phyloP scores from a whole-genome alignment of 2,888 invertebrate species.

The Oasisia sp. region DNA sequence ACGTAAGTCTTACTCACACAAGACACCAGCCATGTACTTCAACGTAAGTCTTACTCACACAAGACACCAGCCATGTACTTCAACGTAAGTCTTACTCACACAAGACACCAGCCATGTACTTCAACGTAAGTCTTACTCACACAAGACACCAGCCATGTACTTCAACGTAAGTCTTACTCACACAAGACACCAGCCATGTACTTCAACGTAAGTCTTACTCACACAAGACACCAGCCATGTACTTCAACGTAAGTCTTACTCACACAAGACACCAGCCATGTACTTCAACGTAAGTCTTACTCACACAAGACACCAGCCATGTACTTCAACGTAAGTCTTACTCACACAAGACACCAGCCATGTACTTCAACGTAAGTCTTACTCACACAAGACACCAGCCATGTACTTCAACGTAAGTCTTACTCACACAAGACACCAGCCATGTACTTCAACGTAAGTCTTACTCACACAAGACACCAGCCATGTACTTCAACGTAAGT shows the following conservation, averaged over 20 bases:
- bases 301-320: conserved; percentile 72
- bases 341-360: conserved; percentile 71
- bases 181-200: conserved; percentile 73
- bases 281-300: conserved; percentile 75
- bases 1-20: conserved; percentile 71
- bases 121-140: conserved; percentile 74
- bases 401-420: conserved; percentile 77
- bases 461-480: conserved; percentile 67
- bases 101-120: conserved; percentile 74
- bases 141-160: conserved; percentile 74
- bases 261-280: conserved; percentile 72
- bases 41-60: conserved; percentile 72
- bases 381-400: conserved; percentile 70
- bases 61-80: conserved; percentile 75
- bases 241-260: conserved; percentile 75
- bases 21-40: conserved; percentile 75
- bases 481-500: conserved; percentile 78
- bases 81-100: conserved; percentile 72
- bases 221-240: conserved; percentile 73
- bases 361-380: conserved; percentile 76
- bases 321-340: conserved; percentile 75
- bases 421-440: conserved; percentile 70
- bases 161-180: conserved; percentile 74
- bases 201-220: conserved; percentile 74
- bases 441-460: conserved; percentile 77